Evolutionary conservation across 2,113 vertebrate genomes (phyloP), one percentile per base, ranked within the genome.

Genomic region (Ancistrus triradiatus): DNA sequence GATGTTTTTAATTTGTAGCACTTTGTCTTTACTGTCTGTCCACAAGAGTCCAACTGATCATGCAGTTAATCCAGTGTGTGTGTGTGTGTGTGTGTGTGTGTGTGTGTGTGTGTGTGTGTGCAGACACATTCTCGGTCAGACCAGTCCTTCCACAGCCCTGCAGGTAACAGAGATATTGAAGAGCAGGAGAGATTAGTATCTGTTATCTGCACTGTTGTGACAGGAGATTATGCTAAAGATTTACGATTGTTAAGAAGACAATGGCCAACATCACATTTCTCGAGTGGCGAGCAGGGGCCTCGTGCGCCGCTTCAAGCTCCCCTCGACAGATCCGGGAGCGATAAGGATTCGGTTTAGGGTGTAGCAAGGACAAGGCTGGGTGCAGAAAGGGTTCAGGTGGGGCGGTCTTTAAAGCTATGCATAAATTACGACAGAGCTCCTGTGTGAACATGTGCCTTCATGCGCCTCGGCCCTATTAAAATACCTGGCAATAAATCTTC

Each of bases 201-300:
- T 89, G 83, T 86, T 84, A 86, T 89, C 86, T 86, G 77, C 81
- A 22, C 35, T 87, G 85, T 87, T 85, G 81, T 85, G 87, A 87
- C 82, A 80, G 84, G 79, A 87, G 87, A 87, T 87, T 88, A 87
- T 81, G 82, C 82, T 86, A 85, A 82, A 89, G 83, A 87, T 87
- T 83, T 87, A 87, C 82, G 84, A 87, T 85, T 85, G 87, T 84
- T 84, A 77, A 75, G 75, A 77, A 87, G 83, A 88, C 87, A 88
- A 88, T 81, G 68, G 60, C 60, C 35, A 76, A 53, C 74, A 71
- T 73, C 63, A 73, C 78, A 75, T 83, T 80, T 81, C 56, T 60
- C 77, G 70, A 80, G 79, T 78, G 77, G 76, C 38, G 35, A 14
- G 42, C 78, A 63, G 73, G 77, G 78, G 73, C 79, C 77, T 78